A percentile compares a stretch with the other conserved stretches of the same genome.
Conservation (phyloP, 2,888 invertebrate genomes). For the Drosophila sordidapex region DNA sequence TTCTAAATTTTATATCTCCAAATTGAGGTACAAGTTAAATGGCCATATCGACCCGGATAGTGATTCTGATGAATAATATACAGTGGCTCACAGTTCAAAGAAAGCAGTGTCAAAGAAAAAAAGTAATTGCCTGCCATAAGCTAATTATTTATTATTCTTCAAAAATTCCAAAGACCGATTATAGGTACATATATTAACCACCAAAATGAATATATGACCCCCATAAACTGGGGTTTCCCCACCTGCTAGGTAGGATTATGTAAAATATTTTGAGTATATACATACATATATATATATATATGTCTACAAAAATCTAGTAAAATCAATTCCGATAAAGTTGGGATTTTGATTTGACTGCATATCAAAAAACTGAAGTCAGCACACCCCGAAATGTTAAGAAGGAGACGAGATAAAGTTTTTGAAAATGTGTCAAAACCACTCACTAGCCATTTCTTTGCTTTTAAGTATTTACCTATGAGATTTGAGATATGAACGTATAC, state of each 20-base stretch:
- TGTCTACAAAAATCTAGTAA: neutral
- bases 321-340: neutral
- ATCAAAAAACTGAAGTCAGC: neutral
- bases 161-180: no score
- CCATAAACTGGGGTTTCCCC: no score
- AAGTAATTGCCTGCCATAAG: no score
- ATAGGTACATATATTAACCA: no score
- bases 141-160: no score
- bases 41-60: neutral
- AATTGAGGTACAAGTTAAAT: neutral
- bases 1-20: neutral
- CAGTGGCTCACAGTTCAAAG: no score
- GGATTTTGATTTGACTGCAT: neutral
- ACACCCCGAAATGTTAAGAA: neutral
- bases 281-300: no score
- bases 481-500: neutral
- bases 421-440: neutral
- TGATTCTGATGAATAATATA: neutral
- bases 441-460: neutral
- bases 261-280: neutral
- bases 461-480: neutral
- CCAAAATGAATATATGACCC: no score
- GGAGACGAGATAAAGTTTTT: neutral
- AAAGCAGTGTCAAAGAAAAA: no score
- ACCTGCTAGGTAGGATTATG: no score